phyloP scores from a whole-genome alignment of 2,797 vertebrate genomes.

The Scolopax rusticola region DNA sequence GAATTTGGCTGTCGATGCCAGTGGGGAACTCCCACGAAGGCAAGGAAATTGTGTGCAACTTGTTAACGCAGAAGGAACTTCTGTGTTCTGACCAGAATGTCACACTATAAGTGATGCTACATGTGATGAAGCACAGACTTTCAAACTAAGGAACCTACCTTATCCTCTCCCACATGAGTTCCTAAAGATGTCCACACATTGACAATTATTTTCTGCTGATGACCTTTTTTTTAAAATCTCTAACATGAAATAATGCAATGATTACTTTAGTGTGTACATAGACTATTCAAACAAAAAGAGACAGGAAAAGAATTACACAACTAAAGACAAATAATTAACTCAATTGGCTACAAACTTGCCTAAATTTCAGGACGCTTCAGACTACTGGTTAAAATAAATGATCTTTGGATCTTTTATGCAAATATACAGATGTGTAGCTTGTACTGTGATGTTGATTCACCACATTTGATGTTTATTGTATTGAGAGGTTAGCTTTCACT shows the following conservation, averaged over 20 bases:
- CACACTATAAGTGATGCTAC: background rate
- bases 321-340: slow-evolving; percentile 52
- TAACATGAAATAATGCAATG: background rate
- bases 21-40: slow-evolving; percentile 22
- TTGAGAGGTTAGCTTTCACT: background rate
- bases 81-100: background rate
- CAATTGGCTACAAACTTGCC: background rate
- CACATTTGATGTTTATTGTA: background rate
- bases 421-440: background rate
- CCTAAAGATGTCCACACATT: background rate
- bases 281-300: slow-evolving; percentile 45
- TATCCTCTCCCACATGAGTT: background rate
- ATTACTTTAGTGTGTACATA: background rate
- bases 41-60: background rate
- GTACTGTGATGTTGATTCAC: background rate
- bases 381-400: background rate
- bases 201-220: background rate
- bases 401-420: background rate
- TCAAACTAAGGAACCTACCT: background rate
- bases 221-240: background rate
- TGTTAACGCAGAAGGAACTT: background rate
- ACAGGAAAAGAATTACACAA: slow-evolving; percentile 37
- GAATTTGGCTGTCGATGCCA: slow-evolving; percentile 40
- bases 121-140: background rate
- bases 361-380: background rate